phyloP scores from a whole-genome alignment of 2,888 invertebrate species.

The Stenoptilia bipunctidactyla region DNA sequence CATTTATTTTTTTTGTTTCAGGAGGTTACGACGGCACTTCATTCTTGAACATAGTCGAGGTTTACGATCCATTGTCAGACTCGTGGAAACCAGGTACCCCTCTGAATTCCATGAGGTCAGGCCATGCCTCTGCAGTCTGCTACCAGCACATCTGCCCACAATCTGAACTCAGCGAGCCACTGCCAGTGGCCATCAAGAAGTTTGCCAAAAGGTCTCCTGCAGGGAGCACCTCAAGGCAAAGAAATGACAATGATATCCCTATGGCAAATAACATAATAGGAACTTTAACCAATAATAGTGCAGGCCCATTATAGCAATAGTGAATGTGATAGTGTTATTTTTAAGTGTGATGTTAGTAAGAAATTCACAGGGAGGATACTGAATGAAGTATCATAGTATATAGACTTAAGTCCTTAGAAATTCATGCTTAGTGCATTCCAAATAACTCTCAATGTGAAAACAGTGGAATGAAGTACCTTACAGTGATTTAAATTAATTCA shows the following conservation, averaged over 20 bases:
- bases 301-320: conserved; percentile 22
- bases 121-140: conserved; percentile 92
- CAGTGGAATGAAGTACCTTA: too few species aligned
- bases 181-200: conserved; percentile 26
- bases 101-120: conserved; percentile 88
- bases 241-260: conserved; percentile 37
- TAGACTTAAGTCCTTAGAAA: too few species aligned
- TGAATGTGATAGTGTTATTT: conserved; percentile 13
- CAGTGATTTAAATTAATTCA: too few species aligned
- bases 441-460: too few species aligned
- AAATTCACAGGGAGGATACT: too few species aligned
- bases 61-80: conserved; percentile 84
- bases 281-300: conserved; percentile 34
- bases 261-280: conserved; percentile 51
- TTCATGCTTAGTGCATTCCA: too few species aligned
- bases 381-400: too few species aligned
- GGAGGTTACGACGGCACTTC: conserved; percentile 92
- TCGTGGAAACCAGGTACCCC: conserved; percentile 83
- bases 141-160: conserved; percentile 77
- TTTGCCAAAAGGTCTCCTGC: conserved; percentile 22
- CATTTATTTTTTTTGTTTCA: conserved; percentile 36
- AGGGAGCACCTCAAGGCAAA: conserved; percentile 14
- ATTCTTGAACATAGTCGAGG: conserved; percentile 89
- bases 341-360: too few species aligned
- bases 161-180: conserved; percentile 21